These are phyloP conservation scores for Leptoclinus maculatus DNA, from an alignment of 2,797 vertebrate genomes.

Conservation along the genomic window DNA sequence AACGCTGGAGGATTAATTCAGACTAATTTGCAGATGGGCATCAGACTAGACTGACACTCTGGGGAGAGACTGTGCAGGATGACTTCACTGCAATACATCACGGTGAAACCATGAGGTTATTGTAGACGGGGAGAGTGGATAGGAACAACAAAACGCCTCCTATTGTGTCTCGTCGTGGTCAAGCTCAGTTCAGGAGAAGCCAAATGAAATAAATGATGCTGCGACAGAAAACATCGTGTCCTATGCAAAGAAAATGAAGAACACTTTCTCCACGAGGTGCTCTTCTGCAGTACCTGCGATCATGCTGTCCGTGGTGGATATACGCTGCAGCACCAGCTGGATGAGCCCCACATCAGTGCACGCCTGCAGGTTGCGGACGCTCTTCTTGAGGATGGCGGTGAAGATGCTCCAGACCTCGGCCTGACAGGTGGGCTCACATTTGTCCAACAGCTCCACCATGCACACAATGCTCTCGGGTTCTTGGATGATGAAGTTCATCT, in stretches of 20 bases:
- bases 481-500: slow-evolving; percentile 99
- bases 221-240: background rate
- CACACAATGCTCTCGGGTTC: slow-evolving; percentile 94
- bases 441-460: slow-evolving; percentile 96
- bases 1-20: slow-evolving; percentile 66
- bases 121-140: background rate
- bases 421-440: slow-evolving; percentile 94
- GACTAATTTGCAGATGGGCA: slow-evolving; percentile 69
- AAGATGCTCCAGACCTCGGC: slow-evolving; percentile 99
- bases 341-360: slow-evolving; percentile 95
- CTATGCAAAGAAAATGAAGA: background rate
- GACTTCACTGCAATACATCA: slow-evolving; percentile 18
- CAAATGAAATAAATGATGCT: background rate
- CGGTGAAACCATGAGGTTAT: background rate
- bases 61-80: slow-evolving; percentile 7
- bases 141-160: background rate
- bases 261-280: background rate
- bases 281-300: slow-evolving; percentile 90
- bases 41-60: slow-evolving; percentile 47
- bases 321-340: slow-evolving; percentile 89
- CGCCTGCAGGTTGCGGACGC: slow-evolving; percentile 93
- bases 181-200: background rate
- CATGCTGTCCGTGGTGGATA: slow-evolving; percentile 91
- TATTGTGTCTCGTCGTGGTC: background rate
- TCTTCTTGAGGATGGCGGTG: slow-evolving; percentile 97